Conservation (phyloP, 30 jellyfish, hydroid and myxozoan genomes). For the Haliclystus octoradiatus region DNA sequence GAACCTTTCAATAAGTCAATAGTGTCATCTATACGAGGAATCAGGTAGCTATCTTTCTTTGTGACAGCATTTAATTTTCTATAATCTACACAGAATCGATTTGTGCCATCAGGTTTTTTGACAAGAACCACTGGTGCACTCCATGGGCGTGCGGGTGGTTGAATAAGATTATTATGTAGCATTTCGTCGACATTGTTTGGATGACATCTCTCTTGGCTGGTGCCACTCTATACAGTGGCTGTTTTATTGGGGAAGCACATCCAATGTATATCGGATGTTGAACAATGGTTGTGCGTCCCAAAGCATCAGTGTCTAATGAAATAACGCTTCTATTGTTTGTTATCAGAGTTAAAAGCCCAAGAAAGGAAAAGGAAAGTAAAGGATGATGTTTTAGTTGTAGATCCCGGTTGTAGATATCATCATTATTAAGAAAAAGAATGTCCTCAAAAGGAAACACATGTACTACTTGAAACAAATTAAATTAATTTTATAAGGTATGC, state of each 20-base stretch:
- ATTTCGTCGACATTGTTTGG: slow-evolving; percentile 23
- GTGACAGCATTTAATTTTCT: slow-evolving; percentile 45
- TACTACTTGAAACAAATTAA: no score
- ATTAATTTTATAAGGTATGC: no score
- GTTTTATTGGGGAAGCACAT: slow-evolving; percentile 19
- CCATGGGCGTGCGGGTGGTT: slow-evolving; percentile 55
- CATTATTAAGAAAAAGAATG: no score
- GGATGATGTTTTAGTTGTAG: no score
- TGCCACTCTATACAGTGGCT: slow-evolving; percentile 36
- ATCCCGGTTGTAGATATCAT: no score
- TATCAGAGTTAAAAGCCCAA: no score
- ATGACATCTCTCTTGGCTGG: slow-evolving; percentile 5
- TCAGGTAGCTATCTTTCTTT: slow-evolving; percentile 29
- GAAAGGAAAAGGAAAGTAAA: no score
- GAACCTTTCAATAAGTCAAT: slow-evolving; percentile 20
- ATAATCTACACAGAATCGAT: slow-evolving; percentile 48
- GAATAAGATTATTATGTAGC: slow-evolving; percentile 12
- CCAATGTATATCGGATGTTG: slow-evolving; percentile 22
- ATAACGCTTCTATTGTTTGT: no score
- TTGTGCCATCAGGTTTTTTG: slow-evolving; percentile 24
- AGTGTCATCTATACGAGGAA: slow-evolving; percentile 26
- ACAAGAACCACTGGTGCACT: slow-evolving; percentile 49
- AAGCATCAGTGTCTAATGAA: no score
- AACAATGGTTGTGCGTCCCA: slow-evolving; percentile 13
- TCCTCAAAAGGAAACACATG: no score